These are phyloP conservation scores for Diphyllodes magnificus DNA, from an alignment of 2,113 vertebrate genomes.

Conservation along the genomic window DNA sequence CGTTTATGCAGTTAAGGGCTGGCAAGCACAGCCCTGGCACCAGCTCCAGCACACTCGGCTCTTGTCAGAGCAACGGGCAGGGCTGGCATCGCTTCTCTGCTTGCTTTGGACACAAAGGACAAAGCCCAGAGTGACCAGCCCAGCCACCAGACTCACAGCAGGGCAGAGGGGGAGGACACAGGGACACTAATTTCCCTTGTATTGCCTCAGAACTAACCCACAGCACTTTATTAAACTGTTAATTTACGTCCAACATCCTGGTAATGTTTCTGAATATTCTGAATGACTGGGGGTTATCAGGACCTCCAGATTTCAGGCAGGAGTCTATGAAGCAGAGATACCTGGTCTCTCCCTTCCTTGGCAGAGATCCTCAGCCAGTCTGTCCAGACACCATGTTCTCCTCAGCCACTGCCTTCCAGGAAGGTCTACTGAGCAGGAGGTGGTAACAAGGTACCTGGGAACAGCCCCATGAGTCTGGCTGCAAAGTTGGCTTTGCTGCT, in stretches of 20 bases:
- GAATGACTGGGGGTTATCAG: background rate
- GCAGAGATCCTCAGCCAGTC: background rate
- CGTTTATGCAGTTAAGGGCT: background rate
- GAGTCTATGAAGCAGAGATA: background rate
- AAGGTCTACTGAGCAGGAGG: background rate
- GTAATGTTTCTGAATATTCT: background rate
- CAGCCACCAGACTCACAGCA: accelerated
- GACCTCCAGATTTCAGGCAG: background rate
- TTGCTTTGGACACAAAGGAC: background rate
- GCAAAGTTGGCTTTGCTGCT: background rate
- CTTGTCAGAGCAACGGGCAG: background rate
- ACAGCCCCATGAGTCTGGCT: background rate
- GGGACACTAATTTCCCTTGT: background rate
- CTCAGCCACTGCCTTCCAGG: background rate
- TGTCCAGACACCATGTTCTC: background rate
- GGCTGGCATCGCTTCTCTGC: background rate
- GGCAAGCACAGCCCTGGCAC: background rate
- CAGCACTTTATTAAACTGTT: background rate
- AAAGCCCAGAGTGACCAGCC: background rate
- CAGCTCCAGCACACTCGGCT: background rate
- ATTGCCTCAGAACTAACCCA: background rate
- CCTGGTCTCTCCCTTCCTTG: background rate
- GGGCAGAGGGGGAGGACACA: background rate
- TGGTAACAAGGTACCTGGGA: background rate
- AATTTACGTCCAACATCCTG: background rate